phyloP scores from a whole-genome alignment of 2,888 invertebrate species.

The Cerceris rybyensis region DNA sequence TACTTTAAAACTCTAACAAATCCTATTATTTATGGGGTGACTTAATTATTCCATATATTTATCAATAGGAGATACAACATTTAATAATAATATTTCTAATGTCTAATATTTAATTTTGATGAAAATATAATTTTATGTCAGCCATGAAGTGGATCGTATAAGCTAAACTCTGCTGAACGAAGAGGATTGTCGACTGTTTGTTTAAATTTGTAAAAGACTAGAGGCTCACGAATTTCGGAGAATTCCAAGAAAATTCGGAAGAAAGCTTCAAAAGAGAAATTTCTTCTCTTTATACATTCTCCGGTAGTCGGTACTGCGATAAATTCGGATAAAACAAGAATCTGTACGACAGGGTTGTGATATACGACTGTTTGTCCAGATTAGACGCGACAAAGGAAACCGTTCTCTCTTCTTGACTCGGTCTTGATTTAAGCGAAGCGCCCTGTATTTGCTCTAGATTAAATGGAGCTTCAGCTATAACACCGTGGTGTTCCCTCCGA shows the following conservation, averaged over 20 bases:
- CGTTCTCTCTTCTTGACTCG: conserved; percentile 70
- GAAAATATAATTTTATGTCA: too few species aligned
- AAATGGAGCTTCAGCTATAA: conserved; percentile 60
- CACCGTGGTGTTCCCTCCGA: conserved; percentile 42
- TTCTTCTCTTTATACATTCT: conserved; percentile 14
- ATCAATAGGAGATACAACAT: too few species aligned
- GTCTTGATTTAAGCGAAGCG: conserved; percentile 73
- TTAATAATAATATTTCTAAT: too few species aligned
- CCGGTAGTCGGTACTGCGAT: conserved; percentile 50
- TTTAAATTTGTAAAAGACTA: too few species aligned
- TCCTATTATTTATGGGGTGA: too few species aligned
- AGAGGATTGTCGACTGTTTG: background rate
- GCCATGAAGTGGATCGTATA: too few species aligned
- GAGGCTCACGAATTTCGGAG: too few species aligned
- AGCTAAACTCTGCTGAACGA: too few species aligned
- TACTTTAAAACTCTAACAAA: too few species aligned
- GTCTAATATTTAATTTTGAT: too few species aligned
- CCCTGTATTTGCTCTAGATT: conserved; percentile 76
- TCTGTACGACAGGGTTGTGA: conserved; percentile 51
- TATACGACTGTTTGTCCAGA: conserved; percentile 76
- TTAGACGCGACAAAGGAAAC: conserved; percentile 75
- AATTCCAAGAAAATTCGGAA: background rate
- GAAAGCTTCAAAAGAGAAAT: conserved; percentile 1
- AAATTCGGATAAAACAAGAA: conserved; percentile 59
- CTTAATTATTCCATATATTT: too few species aligned